A percentile compares a stretch with the other conserved stretches of the same genome.
Conservation (phyloP, 2,113 vertebrate species). For the Mormyrus iriodes region DNA sequence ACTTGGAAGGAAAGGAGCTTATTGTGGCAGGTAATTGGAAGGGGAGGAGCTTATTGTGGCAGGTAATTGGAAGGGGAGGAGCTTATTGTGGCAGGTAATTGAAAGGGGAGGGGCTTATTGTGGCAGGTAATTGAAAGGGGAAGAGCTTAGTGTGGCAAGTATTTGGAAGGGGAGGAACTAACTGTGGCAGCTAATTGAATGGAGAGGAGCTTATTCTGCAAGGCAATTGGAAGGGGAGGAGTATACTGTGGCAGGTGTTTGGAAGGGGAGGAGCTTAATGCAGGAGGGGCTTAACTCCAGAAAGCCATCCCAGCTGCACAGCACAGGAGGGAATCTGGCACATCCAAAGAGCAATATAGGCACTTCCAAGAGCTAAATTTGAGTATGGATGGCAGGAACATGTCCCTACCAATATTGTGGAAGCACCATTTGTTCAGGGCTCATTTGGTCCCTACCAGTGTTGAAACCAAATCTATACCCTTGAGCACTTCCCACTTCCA, state of each 20-base stretch:
- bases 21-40: too few species aligned
- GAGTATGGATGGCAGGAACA: neutral
- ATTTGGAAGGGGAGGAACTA: neutral
- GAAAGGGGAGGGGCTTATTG: neutral
- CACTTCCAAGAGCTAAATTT: neutral
- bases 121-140: neutral
- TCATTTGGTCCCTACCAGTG: neutral
- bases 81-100: neutral
- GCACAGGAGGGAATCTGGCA: neutral
- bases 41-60: neutral
- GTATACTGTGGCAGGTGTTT: neutral
- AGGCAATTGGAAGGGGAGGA: neutral
- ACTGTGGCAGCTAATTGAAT: neutral
- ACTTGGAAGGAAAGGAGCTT: neutral
- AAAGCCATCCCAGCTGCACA: neutral
- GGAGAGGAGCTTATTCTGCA: neutral
- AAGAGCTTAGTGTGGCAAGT: neutral
- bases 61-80: neutral
- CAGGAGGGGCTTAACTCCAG: neutral
- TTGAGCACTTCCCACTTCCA: neutral
- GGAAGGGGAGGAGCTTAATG: neutral
- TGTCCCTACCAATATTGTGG: neutral
- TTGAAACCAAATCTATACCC: neutral
- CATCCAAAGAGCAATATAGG: neutral
- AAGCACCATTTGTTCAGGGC: neutral